phyloP scores from a whole-genome alignment of 2,888 invertebrate species.

The Alcis repandata region DNA sequence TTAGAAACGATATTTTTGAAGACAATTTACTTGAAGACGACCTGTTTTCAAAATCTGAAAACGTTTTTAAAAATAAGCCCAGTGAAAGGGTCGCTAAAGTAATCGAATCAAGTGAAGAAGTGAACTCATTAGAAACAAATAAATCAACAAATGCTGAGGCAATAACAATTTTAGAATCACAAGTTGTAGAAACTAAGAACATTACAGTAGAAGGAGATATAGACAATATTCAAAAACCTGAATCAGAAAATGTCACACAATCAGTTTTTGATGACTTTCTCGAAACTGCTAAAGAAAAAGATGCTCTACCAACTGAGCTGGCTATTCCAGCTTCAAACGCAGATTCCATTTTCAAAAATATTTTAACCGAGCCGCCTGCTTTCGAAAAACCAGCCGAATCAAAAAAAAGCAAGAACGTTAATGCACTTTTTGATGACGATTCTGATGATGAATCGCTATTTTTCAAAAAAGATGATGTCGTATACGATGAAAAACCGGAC shows the following conservation, averaged over 20 bases:
- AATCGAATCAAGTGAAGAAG: slow-evolving; percentile 34
- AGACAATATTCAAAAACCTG: background rate
- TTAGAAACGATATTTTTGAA: slow-evolving; percentile 10
- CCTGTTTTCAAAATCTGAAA: slow-evolving; percentile 21
- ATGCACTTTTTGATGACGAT: slow-evolving; percentile 80
- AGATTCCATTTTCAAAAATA: slow-evolving; percentile 57
- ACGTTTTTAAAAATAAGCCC: background rate
- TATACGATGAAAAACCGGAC: slow-evolving; percentile 69
- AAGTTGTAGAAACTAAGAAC: background rate
- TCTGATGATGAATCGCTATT: slow-evolving; percentile 80
- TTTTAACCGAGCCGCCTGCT: slow-evolving; percentile 71
- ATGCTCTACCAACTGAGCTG: slow-evolving; percentile 34
- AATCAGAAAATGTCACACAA: slow-evolving; percentile 5
- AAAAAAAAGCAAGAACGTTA: slow-evolving; percentile 77
- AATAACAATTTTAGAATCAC: background rate
- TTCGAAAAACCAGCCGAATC: slow-evolving; percentile 78
- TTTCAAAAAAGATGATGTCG: slow-evolving; percentile 73
- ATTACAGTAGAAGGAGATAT: background rate
- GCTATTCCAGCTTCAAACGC: slow-evolving; percentile 35
- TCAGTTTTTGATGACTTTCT: slow-evolving; percentile 20
- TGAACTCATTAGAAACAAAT: slow-evolving; percentile 3
- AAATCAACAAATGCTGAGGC: slow-evolving; percentile 10
- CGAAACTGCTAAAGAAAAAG: slow-evolving; percentile 30
- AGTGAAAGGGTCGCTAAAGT: slow-evolving; percentile 13
- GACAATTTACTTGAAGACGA: slow-evolving; percentile 21